Base-by-base conservation (phyloP, 1,140 invertebrate species). In the Drosophila pectinifera region DNA sequence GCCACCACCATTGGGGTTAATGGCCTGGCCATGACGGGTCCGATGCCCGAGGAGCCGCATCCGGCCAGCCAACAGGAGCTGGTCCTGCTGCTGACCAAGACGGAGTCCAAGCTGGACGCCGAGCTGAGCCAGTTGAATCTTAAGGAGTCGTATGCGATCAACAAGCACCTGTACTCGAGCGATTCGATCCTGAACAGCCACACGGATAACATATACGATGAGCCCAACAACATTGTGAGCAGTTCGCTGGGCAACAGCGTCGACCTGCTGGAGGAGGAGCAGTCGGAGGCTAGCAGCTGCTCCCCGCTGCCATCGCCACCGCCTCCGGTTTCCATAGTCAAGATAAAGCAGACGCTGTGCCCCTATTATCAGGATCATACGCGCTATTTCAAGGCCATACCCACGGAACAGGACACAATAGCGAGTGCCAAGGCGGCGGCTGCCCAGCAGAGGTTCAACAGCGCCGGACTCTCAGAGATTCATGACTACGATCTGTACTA, bases 401-500 rank as follows among this genome's bases (percentile, higher is more conserved):
- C 91, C 67, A 92, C 91, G 49, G 91, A 92, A 28, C 91, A 92
- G 74, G 91, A 92, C 54, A 91, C 59, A 55, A 82, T 90, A 55
- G 85, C 84, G 11, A 88, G 83, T 31, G 81, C 90, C 18, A 91
- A 84, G 67, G 83, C 90, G 6, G 81, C 78, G 11, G 88, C 78
- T 0, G 86, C 90, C 11, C 79, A 82, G 62, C 88, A 91, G 53
- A 68, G 86, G 4, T 91, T 91, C 49, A 91, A 92, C 51, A 76
- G 55, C 13, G 83, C 78, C n/a, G 85, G 91, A 0, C 72, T 92
- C 0, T 91, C 84, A 0, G 91, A 92, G 54, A 92, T 92, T 2
- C 84, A 92, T 26, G 91, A 92, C 54, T 92, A 92, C 36, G 91
- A 92, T 78, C 31, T 92, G 31, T 92, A 92, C 36, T 92, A 92